Conservation (phyloP, 2,888 invertebrate species). For the Dryobotodes eremita region DNA sequence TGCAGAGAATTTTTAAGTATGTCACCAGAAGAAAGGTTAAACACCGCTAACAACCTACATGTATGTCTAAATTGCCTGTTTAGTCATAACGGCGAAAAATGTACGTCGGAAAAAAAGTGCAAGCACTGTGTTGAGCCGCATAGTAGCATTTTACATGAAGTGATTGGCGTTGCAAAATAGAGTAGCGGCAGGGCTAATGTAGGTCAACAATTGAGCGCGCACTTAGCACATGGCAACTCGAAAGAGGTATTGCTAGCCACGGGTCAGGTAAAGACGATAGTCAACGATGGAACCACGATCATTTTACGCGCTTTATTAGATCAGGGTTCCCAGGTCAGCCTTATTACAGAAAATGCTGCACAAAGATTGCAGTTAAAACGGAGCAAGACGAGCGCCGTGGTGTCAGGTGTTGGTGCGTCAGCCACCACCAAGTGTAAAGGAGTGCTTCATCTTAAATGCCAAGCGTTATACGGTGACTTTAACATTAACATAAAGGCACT, state of each 20-base stretch:
- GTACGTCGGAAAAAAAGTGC: conserved; percentile 1
- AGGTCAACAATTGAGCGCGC: conserved; percentile 12
- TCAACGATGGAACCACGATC: neutral
- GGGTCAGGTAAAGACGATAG: conserved; percentile 3
- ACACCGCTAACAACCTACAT: conserved; percentile 12
- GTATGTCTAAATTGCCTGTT: neutral
- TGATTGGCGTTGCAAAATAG: neutral
- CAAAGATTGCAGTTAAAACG: conserved; percentile 11
- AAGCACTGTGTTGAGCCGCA: conserved; percentile 6
- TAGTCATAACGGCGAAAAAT: conserved; percentile 11
- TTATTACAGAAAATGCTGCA: conserved; percentile 1
- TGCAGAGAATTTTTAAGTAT: conserved; percentile 2
- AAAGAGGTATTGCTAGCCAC: conserved; percentile 6
- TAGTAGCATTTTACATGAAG: conserved; percentile 4
- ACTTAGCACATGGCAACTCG: conserved; percentile 9
- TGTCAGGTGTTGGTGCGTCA: neutral
- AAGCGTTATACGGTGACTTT: neutral
- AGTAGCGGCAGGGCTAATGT: neutral
- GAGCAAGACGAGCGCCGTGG: neutral
- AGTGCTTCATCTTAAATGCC: conserved; percentile 8
- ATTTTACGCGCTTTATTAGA: conserved; percentile 3
- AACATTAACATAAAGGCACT: conserved; percentile 8
- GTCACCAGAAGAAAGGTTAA: conserved; percentile 8
- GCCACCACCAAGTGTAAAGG: conserved; percentile 3
- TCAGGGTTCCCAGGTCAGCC: neutral